Conservation (phyloP, 2,113 vertebrate genomes). For the Cottus gobio region DNA sequence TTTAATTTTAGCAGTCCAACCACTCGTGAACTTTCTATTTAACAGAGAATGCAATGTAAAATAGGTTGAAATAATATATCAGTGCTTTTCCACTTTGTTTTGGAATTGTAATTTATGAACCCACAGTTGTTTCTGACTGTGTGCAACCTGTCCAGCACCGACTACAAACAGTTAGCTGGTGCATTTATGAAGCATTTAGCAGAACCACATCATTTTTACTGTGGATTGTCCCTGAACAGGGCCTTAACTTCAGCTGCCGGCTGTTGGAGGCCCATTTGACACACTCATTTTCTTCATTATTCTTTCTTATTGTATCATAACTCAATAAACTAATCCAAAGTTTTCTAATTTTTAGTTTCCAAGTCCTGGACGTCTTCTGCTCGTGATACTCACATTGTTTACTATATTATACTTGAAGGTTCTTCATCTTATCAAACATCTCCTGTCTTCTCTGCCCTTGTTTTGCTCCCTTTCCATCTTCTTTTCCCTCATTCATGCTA, state of each 20-base stretch:
- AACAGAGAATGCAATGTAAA: not conserved
- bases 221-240: slow-evolving; percentile 14
- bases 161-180: not conserved
- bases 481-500: not conserved
- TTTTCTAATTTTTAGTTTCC: slow-evolving; percentile 1
- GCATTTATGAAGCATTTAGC: not conserved
- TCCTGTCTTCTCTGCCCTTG: not conserved
- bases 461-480: slow-evolving; percentile 1
- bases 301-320: not conserved
- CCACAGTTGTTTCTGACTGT: not conserved
- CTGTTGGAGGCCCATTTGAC: slow-evolving; percentile 18
- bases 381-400: not conserved
- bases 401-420: not conserved
- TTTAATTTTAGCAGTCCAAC: not conserved
- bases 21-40: not conserved
- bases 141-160: not conserved
- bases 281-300: not conserved
- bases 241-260: slow-evolving; percentile 21
- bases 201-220: slow-evolving; percentile 2
- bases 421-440: slow-evolving; percentile 5
- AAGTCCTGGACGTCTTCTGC: not conserved
- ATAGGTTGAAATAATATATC: not conserved
- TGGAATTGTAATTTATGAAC: not conserved
- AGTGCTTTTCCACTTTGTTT: not conserved
- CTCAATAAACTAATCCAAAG: not conserved